Conservation (phyloP, 2,797 vertebrate genomes). For the Phylloscopus collybita region DNA sequence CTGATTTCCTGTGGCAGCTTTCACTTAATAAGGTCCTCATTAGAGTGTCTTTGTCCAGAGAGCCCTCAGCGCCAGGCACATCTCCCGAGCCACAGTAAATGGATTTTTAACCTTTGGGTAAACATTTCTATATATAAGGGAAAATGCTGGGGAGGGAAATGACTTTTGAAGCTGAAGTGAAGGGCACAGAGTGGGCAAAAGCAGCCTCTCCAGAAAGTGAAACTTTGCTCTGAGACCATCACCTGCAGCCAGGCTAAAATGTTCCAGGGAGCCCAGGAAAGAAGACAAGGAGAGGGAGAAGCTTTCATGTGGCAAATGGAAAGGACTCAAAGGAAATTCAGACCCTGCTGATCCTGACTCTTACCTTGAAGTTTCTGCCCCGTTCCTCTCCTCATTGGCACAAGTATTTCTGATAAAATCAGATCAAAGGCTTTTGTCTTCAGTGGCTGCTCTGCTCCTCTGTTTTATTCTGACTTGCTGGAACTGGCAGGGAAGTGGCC, state of each 20-base stretch:
- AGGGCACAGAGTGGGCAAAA: not conserved
- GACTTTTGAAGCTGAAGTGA: not conserved
- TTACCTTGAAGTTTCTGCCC: not conserved
- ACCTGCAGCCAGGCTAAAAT: not conserved
- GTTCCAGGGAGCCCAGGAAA: not conserved
- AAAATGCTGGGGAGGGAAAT: not conserved
- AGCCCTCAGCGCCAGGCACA: not conserved
- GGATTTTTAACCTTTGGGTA: not conserved
- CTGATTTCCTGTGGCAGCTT: not conserved
- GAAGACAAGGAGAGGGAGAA: not conserved
- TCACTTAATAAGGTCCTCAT: constrained; percentile 5
- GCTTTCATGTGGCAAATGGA: not conserved
- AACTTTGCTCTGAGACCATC: not conserved
- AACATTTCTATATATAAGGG: not conserved
- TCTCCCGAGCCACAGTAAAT: not conserved
- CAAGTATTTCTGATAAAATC: not conserved
- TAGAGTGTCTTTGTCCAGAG: not conserved
- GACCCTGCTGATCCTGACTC: not conserved
- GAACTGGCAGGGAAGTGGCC: not conserved
- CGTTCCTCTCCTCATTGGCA: not conserved
- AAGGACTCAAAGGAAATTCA: not conserved
- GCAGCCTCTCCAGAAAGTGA: not conserved
- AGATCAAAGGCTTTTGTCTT: not conserved
- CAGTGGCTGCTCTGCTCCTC: not conserved
- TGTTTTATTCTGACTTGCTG: not conserved